Evolutionary conservation across 1,140 invertebrate species (phyloP).

Genomic region (Carposina sasakii): DNA sequence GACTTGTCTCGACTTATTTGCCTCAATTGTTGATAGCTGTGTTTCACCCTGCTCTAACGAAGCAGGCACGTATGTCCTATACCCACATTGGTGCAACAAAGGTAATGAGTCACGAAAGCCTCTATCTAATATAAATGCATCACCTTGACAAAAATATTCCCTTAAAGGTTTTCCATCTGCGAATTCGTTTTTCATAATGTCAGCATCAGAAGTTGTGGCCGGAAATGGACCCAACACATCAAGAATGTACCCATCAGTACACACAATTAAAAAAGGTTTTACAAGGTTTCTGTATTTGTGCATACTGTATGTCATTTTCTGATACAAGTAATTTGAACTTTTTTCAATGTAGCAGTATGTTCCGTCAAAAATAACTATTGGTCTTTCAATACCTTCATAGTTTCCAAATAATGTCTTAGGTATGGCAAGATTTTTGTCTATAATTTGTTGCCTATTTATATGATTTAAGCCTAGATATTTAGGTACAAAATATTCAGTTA

Average conservation of each 20-base stretch:
- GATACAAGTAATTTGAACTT: conserved; percentile 16
- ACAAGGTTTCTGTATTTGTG: background rate
- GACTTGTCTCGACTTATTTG: conserved; percentile 11
- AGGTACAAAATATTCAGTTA: conserved; percentile 25
- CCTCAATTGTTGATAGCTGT: conserved; percentile 14
- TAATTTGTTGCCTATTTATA: conserved; percentile 9
- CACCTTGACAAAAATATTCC: background rate
- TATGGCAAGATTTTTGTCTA: conserved; percentile 2
- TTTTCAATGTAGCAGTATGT: conserved; percentile 20
- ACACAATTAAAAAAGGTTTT: conserved; percentile 14
- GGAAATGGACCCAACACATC: conserved; percentile 1
- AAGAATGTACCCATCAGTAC: conserved; percentile 15
- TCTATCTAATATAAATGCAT: conserved; percentile 5
- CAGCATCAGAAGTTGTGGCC: background rate
- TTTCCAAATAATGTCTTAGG: conserved; percentile 19
- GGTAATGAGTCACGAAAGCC: conserved; percentile 17
- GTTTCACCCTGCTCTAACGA: conserved; percentile 24
- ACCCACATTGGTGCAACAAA: conserved; percentile 17
- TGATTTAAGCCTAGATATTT: conserved; percentile 19
- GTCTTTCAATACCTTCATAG: conserved; percentile 14
- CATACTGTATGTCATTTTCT: background rate
- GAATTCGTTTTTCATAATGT: background rate
- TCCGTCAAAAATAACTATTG: conserved; percentile 17
- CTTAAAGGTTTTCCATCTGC: background rate
- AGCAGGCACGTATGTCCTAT: conserved; percentile 25